These are phyloP conservation scores for Rhegmatorhina hoffmannsi DNA, from an alignment of 2,113 vertebrate genomes.

Conservation along the genomic window DNA sequence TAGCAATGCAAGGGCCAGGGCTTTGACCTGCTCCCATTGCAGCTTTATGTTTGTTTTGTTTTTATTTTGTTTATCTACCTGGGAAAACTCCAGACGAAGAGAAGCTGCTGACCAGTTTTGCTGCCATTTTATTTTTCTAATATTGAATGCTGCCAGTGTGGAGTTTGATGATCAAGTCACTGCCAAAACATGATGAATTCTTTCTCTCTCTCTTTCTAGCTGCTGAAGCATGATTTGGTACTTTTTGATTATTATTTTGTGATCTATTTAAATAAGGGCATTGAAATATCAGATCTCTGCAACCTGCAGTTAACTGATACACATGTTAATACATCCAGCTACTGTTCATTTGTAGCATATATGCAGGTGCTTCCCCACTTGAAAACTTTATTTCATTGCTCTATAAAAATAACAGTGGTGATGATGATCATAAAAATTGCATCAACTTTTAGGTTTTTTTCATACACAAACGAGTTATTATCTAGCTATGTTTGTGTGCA, in stretches of 20 bases:
- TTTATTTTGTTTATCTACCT: conserved; percentile 71
- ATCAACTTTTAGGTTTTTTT: conserved; percentile 1
- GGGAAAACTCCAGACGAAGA: conserved; percentile 77
- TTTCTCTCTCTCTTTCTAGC: conserved; percentile 66
- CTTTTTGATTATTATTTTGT: conserved; percentile 45
- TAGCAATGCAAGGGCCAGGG: conserved; percentile 81
- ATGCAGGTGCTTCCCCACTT: conserved; percentile 50
- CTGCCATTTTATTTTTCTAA: conserved; percentile 76
- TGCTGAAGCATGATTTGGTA: conserved; percentile 76
- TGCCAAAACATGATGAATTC: conserved; percentile 70
- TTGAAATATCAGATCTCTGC: conserved; percentile 61
- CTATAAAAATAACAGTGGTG: conserved; percentile 22
- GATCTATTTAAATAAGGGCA: conserved; percentile 62
- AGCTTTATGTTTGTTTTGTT: conserved; percentile 72
- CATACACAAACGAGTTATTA: conserved; percentile 23
- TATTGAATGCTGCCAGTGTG: conserved; percentile 72
- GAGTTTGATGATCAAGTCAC: conserved; percentile 64
- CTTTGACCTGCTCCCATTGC: conserved; percentile 61
- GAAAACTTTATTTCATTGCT: conserved; percentile 47
- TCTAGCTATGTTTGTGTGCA: conserved; percentile 44
- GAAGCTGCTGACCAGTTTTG: conserved; percentile 79
- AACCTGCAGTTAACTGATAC: conserved; percentile 38
- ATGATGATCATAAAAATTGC: neutral
- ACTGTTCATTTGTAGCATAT: conserved; percentile 27
- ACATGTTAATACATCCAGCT: conserved; percentile 17